Evolutionary conservation across 2,888 invertebrate species (phyloP).

Genomic region (Tolmerus cingulatus): DNA sequence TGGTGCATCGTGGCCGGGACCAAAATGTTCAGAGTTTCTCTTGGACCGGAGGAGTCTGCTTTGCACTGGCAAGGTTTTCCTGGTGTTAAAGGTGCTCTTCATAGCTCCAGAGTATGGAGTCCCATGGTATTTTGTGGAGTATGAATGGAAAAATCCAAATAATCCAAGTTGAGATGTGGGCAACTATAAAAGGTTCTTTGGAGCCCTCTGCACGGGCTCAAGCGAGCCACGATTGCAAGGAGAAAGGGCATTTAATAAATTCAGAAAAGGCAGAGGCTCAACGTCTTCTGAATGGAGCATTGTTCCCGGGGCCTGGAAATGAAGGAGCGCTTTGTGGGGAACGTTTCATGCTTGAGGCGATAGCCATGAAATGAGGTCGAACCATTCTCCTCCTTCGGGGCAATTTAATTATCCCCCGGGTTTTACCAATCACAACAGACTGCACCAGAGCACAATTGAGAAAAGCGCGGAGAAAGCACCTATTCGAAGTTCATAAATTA

Average conservation of each 20-base stretch:
- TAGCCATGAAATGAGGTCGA: background rate
- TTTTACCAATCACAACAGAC: background rate
- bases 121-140: background rate
- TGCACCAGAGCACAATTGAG: background rate
- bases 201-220: background rate
- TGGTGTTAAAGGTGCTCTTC: background rate
- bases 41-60: background rate
- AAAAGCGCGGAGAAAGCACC: background rate
- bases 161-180: conserved; percentile 30
- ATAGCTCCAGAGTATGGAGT: background rate
- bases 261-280: conserved; percentile 20
- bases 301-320: background rate
- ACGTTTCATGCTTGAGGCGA: background rate
- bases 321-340: conserved; percentile 15
- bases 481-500: background rate
- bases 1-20: conserved; percentile 1
- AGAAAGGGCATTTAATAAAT: conserved; percentile 31
- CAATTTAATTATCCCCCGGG: background rate
- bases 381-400: background rate
- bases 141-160: conserved; percentile 34
- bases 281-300: conserved; percentile 20
- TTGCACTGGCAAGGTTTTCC: background rate
- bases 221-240: conserved; percentile 15
- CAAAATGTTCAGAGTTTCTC: background rate
- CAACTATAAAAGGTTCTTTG: conserved; percentile 10